These are phyloP conservation scores for Adelges cooleyi DNA, from an alignment of 1,140 invertebrate genomes.

Conservation along the genomic window DNA sequence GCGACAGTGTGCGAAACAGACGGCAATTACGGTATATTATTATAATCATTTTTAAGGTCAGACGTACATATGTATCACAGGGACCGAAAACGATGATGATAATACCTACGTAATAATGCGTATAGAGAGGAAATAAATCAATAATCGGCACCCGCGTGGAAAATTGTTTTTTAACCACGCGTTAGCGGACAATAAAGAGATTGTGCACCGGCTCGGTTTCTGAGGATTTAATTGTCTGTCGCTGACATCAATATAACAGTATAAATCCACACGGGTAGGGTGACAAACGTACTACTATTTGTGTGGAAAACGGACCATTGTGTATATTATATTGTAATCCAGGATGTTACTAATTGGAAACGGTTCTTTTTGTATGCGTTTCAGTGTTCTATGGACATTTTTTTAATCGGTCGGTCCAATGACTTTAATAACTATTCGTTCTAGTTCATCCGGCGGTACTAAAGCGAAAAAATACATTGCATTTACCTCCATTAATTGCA, in stretches of 20 bases:
- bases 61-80: too few species aligned
- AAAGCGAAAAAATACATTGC: too few species aligned
- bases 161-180: constrained; percentile 28
- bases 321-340: constrained; percentile 16
- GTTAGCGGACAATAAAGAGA: constrained; percentile 19
- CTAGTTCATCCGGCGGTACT: too few species aligned
- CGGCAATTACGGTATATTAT: too few species aligned
- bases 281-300: constrained; percentile 1
- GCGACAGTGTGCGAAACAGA: not conserved
- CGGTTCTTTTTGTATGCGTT: not conserved
- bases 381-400: too few species aligned
- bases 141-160: constrained; percentile 13
- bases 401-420: too few species aligned
- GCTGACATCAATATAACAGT: not conserved
- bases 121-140: constrained; percentile 3
- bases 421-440: too few species aligned
- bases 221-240: constrained; percentile 24
- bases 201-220: constrained; percentile 1
- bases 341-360: constrained; percentile 20
- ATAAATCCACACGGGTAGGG: not conserved
- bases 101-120: too few species aligned
- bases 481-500: too few species aligned
- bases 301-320: not conserved
- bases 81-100: too few species aligned
- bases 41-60: too few species aligned